These are phyloP conservation scores for Lepisosteus osseus DNA, from an alignment of 2,113 vertebrate species.

Conservation along the genomic window DNA sequence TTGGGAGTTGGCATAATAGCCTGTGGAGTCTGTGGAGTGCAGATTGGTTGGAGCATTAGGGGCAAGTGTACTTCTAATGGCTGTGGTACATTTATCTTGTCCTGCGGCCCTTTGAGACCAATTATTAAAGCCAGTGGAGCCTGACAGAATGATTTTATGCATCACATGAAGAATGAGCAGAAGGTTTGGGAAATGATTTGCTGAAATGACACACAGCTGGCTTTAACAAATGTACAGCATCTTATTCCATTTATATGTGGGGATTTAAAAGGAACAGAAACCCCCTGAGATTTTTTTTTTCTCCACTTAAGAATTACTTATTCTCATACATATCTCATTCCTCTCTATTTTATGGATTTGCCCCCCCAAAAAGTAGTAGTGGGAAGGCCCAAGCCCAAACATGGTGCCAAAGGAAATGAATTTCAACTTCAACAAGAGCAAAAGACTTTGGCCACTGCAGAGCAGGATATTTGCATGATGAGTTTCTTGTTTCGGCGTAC, in stretches of 20 bases:
- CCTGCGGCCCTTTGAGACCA: slow-evolving; percentile 49
- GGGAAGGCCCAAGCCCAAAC: no score
- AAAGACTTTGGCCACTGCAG: no score
- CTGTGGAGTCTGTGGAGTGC: slow-evolving; percentile 14
- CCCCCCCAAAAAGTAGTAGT: background rate
- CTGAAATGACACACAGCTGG: slow-evolving; percentile 29
- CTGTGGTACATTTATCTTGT: slow-evolving; percentile 37
- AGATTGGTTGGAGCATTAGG: slow-evolving; percentile 30
- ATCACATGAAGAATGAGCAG: slow-evolving; percentile 40
- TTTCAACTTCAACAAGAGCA: no score
- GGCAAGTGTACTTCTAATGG: slow-evolving; percentile 40
- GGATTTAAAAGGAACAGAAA: slow-evolving; percentile 4
- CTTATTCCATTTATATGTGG: slow-evolving; percentile 16
- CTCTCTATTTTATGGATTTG: background rate
- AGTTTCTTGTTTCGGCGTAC: no score
- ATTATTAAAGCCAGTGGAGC: slow-evolving; percentile 55
- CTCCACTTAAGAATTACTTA: background rate
- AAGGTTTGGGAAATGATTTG: slow-evolving; percentile 47
- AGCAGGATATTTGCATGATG: no score
- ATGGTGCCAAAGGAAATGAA: no score
- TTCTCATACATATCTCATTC: background rate
- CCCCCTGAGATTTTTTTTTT: background rate
- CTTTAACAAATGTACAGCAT: slow-evolving; percentile 26
- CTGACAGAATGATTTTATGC: slow-evolving; percentile 62
- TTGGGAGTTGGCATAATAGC: slow-evolving; percentile 29